These are phyloP conservation scores for Discoglossus pictus DNA, from an alignment of 2,797 vertebrate species.

Conservation along the genomic window DNA sequence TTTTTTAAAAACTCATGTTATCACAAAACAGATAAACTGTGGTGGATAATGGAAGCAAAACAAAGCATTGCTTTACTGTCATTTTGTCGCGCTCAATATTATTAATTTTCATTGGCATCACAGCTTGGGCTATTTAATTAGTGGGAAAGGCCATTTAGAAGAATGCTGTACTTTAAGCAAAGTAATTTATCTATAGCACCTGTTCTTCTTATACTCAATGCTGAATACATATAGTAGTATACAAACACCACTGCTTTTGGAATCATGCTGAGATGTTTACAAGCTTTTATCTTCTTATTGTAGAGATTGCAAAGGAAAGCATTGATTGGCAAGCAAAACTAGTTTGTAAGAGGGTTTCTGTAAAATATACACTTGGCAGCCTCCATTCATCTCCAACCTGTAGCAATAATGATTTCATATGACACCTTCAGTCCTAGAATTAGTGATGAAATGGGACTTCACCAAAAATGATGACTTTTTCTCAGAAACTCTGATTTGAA, in stretches of 20 bases:
- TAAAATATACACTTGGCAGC: not conserved
- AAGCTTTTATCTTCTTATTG: not conserved
- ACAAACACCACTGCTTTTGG: not conserved
- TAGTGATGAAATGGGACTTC: not conserved
- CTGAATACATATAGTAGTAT: conserved; percentile 8
- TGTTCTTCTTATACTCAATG: conserved; percentile 27
- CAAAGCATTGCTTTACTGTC: conserved; percentile 1
- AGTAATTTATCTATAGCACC: conserved; percentile 21
- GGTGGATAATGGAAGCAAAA: not conserved
- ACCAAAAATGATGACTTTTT: not conserved
- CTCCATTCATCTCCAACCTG: conserved; percentile 16
- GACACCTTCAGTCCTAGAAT: not conserved
- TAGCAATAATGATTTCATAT: conserved; percentile 9
- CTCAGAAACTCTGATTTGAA: not conserved
- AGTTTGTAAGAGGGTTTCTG: conserved; percentile 23
- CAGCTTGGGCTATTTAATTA: conserved; percentile 38
- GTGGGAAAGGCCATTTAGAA: conserved; percentile 31
- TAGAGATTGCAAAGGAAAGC: conserved; percentile 18
- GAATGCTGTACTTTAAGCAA: conserved; percentile 27
- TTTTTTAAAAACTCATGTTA: too few relatives aligned
- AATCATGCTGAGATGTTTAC: not conserved
- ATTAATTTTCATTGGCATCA: conserved; percentile 33
- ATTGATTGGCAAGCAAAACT: conserved; percentile 28
- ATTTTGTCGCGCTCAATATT: conserved; percentile 10
- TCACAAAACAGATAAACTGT: too few relatives aligned